Evolutionary conservation across 2,113 vertebrate species (phyloP).

Genomic region (Malaclemys terrapin): DNA sequence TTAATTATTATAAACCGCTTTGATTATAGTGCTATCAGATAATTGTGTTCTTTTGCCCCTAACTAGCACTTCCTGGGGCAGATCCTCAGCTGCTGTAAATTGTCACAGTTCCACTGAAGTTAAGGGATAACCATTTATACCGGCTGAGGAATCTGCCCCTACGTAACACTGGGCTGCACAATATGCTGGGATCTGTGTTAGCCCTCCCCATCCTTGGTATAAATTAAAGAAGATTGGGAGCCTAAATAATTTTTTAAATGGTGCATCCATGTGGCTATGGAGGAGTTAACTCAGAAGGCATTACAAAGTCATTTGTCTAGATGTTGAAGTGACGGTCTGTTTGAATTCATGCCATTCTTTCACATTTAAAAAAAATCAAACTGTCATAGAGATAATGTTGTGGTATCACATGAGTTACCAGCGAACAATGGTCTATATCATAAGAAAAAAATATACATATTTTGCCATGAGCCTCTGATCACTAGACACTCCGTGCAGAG

Average conservation of each 20-base stretch:
- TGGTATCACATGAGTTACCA: slow-evolving; percentile 65
- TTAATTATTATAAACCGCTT: background rate
- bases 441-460: slow-evolving; percentile 67
- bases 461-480: slow-evolving; percentile 70
- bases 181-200: background rate
- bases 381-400: slow-evolving; percentile 70
- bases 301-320: slow-evolving; percentile 24
- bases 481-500: slow-evolving; percentile 69
- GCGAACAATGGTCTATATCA: slow-evolving; percentile 67
- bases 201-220: background rate
- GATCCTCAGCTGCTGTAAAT: background rate
- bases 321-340: slow-evolving; percentile 1
- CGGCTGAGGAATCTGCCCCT: background rate
- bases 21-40: background rate
- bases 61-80: background rate
- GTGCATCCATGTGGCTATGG: background rate
- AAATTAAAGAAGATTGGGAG: background rate
- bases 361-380: slow-evolving; percentile 36
- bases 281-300: slow-evolving; percentile 57
- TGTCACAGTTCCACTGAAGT: background rate
- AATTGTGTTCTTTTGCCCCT: background rate
- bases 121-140: background rate
- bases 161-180: background rate
- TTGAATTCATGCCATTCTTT: slow-evolving; percentile 56
- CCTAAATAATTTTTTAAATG: background rate